Conservation (phyloP, 2,888 invertebrate species). For the Coronaproctus castanopsis region DNA sequence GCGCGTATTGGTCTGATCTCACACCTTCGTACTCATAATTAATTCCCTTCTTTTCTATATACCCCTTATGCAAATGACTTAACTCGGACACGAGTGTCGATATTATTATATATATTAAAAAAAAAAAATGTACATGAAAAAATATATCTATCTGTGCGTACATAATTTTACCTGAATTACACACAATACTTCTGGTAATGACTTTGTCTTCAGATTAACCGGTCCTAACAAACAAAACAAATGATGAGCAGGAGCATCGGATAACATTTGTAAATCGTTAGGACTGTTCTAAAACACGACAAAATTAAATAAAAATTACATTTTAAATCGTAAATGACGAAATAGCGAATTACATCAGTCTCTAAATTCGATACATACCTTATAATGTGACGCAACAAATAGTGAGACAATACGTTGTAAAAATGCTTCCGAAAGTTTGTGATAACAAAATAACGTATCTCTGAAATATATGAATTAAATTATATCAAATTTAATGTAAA, state of each 20-base stretch:
- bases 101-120: too few relatives aligned
- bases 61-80: too few relatives aligned
- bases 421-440: constrained; percentile 79
- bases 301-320: background rate
- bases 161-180: constrained; percentile 47
- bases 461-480: constrained; percentile 30
- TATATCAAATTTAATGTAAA: too few relatives aligned
- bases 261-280: constrained; percentile 93
- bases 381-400: constrained; percentile 95
- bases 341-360: background rate
- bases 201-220: constrained; percentile 41
- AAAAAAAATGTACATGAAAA: too few relatives aligned
- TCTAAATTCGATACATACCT: constrained; percentile 37
- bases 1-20: too few relatives aligned
- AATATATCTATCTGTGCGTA: background rate
- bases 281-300: constrained; percentile 66
- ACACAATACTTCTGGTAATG: constrained; percentile 79
- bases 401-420: constrained; percentile 78
- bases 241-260: constrained; percentile 96
- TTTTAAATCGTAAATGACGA: background rate
- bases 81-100: too few relatives aligned
- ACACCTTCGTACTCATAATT: too few relatives aligned
- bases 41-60: too few relatives aligned
- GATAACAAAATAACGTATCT: constrained; percentile 92
- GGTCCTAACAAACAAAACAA: constrained; percentile 86